Evolutionary conservation across 2,888 invertebrate genomes (phyloP), one percentile per base, ranked within the genome.

Genomic region (Isotomurus palustris): DNA sequence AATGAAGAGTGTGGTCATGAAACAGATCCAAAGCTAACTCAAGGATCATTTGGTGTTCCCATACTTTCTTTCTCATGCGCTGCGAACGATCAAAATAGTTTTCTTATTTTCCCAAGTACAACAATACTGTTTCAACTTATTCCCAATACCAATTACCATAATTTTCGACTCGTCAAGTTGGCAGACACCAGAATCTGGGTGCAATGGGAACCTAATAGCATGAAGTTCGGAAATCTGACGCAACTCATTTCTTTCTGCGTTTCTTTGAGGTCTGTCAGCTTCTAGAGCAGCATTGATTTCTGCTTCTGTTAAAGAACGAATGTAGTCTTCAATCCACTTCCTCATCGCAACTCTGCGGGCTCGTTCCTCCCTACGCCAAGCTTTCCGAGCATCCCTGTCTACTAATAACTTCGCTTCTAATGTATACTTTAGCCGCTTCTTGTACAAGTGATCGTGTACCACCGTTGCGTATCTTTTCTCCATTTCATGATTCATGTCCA

Each of bases 21-120:
- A 68, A 66, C 14, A 68, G 51, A 17, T 68, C 59, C 59, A 58
- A 62, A 14, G 68, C 68, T 2, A 66, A 44, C 50, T 68, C 58
- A 10, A 68, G 41, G 12, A 48, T 38, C 24, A 64, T 54, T 27
- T 68, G 68, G 40, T 64, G 66, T 1, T 59, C 50, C 64, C 64
- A 64, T 1, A 51, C 47, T 19, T 44, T 45, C 43, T 52, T 62
- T 19, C 65, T 62, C 43, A 51, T 52, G 38, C 53, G 27, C 40
- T 53, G 45, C n/a, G 50, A n/a, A n/a, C n/a, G n/a, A n/a, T n/a
- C n/a, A n/a, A n/a, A n/a, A n/a, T n/a, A n/a, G n/a, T n/a, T n/a
- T n/a, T n/a, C n/a, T n/a, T n/a, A n/a, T n/a, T n/a, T n/a, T n/a
- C n/a, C n/a, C n/a, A n/a, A n/a, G n/a, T n/a, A n/a, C n/a, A n/a